A percentile compares a stretch with the other conserved stretches of the same genome.
Evolutionary conservation across 2,113 vertebrate genomes (phyloP).

Genomic region (Microtus pennsylvanicus): DNA sequence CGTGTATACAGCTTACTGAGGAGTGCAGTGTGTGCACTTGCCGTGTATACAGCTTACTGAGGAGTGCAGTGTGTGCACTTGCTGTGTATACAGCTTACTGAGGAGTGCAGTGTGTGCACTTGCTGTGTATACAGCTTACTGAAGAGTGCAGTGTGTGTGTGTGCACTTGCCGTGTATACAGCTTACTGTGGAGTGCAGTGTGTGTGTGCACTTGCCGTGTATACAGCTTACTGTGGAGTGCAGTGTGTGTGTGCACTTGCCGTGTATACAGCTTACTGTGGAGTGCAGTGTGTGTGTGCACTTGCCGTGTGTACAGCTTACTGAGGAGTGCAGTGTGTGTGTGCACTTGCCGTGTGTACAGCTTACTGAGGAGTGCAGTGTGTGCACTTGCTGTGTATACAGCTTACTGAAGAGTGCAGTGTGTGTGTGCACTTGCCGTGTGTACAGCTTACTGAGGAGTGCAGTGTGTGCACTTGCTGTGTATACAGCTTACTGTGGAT

Average conservation of each 20-base stretch:
- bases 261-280: not conserved
- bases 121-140: not conserved
- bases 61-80: not conserved
- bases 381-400: not conserved
- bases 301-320: not conserved
- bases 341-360: not conserved
- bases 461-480: not conserved
- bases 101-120: not conserved
- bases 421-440: too few species aligned
- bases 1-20: not conserved
- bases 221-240: not conserved
- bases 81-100: not conserved
- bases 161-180: not conserved
- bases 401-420: not conserved
- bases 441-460: not conserved
- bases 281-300: not conserved
- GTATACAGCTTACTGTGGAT: not conserved
- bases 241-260: not conserved
- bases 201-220: not conserved
- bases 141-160: not conserved
- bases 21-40: not conserved
- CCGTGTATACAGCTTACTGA: not conserved
- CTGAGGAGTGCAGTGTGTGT: not conserved
- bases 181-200: not conserved
- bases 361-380: not conserved